Percentiles rank a stretch among this genome's conserved stretches.
Conservation (phyloP, 2,113 vertebrate species). For the Ciconia maguari region DNA sequence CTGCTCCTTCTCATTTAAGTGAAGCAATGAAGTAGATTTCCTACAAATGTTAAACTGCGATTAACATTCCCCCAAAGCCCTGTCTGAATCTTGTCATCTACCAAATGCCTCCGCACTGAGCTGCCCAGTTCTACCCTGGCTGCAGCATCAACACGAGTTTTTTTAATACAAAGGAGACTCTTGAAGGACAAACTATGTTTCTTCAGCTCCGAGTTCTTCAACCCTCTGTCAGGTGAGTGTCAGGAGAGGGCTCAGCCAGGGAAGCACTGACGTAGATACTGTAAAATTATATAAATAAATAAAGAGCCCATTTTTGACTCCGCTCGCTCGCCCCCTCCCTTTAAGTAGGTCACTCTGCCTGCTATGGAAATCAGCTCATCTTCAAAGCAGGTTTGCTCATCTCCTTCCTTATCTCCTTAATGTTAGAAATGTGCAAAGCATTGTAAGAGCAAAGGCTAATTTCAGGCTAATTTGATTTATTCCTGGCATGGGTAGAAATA, state of each 20-base stretch:
- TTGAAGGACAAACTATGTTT: rapidly evolving
- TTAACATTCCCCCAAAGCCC: neutral
- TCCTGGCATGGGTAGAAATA: slow-evolving; percentile 30
- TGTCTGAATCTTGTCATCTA: neutral
- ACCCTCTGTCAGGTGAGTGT: neutral
- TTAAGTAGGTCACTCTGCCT: slow-evolving; percentile 73
- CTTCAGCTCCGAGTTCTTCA: neutral
- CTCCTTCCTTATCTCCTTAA: slow-evolving; percentile 32
- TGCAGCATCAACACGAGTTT: neutral
- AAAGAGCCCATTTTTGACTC: slow-evolving; percentile 42
- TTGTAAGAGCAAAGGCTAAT: slow-evolving; percentile 57
- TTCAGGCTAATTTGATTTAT: slow-evolving; percentile 66
- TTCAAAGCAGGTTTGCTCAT: slow-evolving; percentile 64
- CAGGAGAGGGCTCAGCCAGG: neutral
- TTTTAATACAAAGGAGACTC: neutral
- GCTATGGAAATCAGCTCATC: slow-evolving; percentile 58
- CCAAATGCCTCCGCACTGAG: neutral
- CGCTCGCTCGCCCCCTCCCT: neutral
- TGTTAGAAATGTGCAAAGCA: slow-evolving; percentile 36
- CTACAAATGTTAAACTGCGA: neutral
- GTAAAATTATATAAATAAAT: slow-evolving; percentile 41
- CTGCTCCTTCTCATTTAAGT: neutral
- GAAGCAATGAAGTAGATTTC: neutral
- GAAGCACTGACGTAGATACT: neutral
- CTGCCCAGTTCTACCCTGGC: neutral